Base-by-base conservation (phyloP, 2,888 invertebrate species). In the Carabus problematicus region DNA sequence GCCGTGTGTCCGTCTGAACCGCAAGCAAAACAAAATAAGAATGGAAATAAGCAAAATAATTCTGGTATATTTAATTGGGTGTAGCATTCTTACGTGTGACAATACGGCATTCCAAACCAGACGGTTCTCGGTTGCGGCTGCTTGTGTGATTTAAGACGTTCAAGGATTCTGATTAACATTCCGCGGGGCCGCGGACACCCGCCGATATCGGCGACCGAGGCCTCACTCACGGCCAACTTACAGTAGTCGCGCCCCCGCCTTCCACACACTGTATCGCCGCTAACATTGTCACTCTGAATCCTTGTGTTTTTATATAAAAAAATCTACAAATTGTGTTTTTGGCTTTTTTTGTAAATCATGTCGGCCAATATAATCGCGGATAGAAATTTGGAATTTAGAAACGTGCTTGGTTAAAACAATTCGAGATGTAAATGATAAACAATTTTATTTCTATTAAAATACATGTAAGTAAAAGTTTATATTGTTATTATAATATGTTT, bases 71-170 rank as follows among this genome's bases (percentile, higher is more conserved):
- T 67, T 67, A 67, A 67, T 67, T 67, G 67, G 67, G 41, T 54
- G 60, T 67, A 52, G 60, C 67, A 67, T 67, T 67, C 67, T 60
- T 60, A 52, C 49, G 67, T 67, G 67, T 67, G 67, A 67, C 67
- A 67, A 67, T 60, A 67, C 67, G 49, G 60, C 67, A 67, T 67
- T 67, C 67, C 56, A 18, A 18, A 29, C 29, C 56, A 56, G 12
- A 9, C 18, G 39, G 8, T 19, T 14, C 19, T n/a, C 54, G 54
- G 16, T 18, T 19, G 18, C 45, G n/a, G 14, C 19, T 40, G n/a
- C 12, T 56, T 12, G 56, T 56, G 56, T 56, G 56, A 56, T 56
- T 56, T 56, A 56, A 56, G 56, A 56, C 56, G 40, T 12, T 29
- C 56, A 39, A 56, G 56, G 40, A 39, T 56, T 29, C 40, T 56